These are phyloP conservation scores for Phodopus roborovskii DNA, from an alignment of 2,113 vertebrate genomes.

Conservation along the genomic window DNA sequence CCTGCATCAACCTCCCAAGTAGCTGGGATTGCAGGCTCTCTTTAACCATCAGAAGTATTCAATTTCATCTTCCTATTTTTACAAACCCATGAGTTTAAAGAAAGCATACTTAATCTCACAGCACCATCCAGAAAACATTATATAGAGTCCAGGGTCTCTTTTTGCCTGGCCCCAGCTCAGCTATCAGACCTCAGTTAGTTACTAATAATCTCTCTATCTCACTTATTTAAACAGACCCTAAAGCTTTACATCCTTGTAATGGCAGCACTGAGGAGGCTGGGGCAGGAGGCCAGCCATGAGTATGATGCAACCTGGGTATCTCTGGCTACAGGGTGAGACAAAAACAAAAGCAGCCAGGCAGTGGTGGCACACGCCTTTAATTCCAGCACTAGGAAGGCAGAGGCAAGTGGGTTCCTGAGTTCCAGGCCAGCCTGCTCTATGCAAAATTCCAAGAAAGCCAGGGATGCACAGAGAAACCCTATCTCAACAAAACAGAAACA, in stretches of 20 bases:
- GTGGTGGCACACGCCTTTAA: background rate
- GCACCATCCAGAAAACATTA: background rate
- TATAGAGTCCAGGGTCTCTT: background rate
- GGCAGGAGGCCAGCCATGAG: background rate
- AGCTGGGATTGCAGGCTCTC: background rate
- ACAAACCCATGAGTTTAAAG: constrained; percentile 33
- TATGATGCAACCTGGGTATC: background rate
- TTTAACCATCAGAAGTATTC: background rate
- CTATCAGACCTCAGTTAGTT: background rate
- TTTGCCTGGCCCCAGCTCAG: background rate
- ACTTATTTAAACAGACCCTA: background rate
- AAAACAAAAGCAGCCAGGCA: background rate
- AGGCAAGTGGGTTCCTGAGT: background rate
- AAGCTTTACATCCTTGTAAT: background rate
- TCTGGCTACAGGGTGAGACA: background rate
- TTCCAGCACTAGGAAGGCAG: background rate
- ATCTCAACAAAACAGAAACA: background rate
- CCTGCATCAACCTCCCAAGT: background rate
- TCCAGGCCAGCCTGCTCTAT: background rate
- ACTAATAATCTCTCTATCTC: constrained; percentile 13
- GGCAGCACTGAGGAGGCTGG: background rate
- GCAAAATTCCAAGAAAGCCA: background rate
- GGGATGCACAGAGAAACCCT: background rate
- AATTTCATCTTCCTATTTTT: constrained; percentile 27
- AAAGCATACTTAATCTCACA: background rate